phyloP scores from a whole-genome alignment of 2,888 invertebrate genomes.

The Thysanoteuthis rhombus region DNA sequence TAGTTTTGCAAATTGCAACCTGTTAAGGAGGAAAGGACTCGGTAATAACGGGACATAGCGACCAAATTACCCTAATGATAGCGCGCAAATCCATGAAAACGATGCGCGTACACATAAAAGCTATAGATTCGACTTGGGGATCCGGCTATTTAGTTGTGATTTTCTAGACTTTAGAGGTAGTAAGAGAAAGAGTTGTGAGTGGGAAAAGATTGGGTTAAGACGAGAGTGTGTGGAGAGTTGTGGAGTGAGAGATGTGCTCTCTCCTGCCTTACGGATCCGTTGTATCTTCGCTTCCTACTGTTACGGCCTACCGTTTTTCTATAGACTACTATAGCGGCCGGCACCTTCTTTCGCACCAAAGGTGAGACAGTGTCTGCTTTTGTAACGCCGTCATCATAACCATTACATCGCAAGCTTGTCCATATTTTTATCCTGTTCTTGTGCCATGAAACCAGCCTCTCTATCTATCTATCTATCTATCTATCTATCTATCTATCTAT shows the following conservation, averaged over 20 bases:
- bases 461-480: no score
- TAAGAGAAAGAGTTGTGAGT: background rate
- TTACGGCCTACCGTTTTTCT: conserved; percentile 12
- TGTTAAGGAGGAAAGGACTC: conserved; percentile 12
- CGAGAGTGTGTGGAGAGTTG: conserved; percentile 12
- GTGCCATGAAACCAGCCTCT: background rate
- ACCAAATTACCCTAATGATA: conserved; percentile 12
- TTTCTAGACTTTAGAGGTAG: conserved; percentile 12
- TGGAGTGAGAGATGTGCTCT: background rate
- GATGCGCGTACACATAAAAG: background rate
- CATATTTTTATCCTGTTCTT: background rate
- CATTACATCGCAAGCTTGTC: background rate
- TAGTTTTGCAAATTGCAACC: background rate
- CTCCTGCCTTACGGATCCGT: background rate
- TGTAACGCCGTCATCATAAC: background rate
- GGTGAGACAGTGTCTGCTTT: conserved; percentile 12
- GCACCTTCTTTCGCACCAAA: conserved; percentile 12
- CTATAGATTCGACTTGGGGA: background rate
- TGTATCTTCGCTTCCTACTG: background rate
- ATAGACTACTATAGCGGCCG: conserved; percentile 12
- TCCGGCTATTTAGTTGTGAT: conserved; percentile 12
- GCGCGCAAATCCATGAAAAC: conserved; percentile 12
- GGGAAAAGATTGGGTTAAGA: conserved; percentile 12
- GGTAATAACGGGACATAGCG: background rate
- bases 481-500: no score